These are phyloP conservation scores for Mus caroli DNA, from an alignment of 2,797 vertebrate genomes.

Conservation along the genomic window DNA sequence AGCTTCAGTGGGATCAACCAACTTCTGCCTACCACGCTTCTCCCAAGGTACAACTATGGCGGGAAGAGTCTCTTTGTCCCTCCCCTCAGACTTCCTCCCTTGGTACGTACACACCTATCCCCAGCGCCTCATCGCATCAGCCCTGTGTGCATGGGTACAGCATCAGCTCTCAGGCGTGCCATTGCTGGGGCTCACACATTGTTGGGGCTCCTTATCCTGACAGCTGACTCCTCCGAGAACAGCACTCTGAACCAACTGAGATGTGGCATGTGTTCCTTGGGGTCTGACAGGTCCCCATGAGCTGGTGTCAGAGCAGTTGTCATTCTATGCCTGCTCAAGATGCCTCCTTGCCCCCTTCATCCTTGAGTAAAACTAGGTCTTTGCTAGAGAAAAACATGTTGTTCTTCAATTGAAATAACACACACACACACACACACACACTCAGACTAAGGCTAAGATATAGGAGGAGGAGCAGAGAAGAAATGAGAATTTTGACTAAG, in stretches of 20 bases:
- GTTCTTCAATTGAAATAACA: neutral
- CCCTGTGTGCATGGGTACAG: neutral
- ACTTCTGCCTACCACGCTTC: neutral
- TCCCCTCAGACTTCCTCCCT: neutral
- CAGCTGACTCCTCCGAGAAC: neutral
- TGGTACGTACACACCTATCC: neutral
- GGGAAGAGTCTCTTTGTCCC: neutral
- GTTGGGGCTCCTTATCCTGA: neutral
- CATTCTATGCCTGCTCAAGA: neutral
- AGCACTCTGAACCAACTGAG: neutral
- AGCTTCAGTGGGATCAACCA: no score
- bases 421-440: no score
- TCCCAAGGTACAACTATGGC: neutral
- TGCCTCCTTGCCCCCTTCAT: neutral
- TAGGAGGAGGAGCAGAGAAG: no score
- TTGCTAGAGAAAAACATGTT: neutral
- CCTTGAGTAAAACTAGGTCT: neutral
- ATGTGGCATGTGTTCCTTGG: neutral
- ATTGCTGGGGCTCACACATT: accelerated
- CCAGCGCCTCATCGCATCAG: accelerated
- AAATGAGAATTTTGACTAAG: neutral
- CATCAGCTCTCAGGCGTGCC: accelerated
- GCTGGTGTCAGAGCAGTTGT: neutral
- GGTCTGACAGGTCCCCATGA: neutral
- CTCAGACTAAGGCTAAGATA: neutral